Base-by-base conservation (phyloP, 1,140 invertebrate species). In the Zeugodacus cucurbitae region DNA sequence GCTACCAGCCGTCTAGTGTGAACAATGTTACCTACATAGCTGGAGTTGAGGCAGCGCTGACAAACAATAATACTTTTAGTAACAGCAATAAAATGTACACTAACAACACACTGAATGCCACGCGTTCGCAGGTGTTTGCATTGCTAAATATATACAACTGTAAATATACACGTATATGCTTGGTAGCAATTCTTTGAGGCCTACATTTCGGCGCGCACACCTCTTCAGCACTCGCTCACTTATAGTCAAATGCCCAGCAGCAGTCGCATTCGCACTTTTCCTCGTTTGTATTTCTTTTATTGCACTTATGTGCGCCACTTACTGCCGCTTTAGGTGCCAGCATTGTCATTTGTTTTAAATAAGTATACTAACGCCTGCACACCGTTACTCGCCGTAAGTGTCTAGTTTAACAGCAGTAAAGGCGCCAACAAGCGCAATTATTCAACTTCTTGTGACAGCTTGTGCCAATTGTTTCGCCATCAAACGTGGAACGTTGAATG, bases 391-490 rank as follows among this genome's bases (percentile, higher is more conserved):
- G 3, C 59, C 44, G 17, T 54, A 17, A 54, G 48, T 54, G 48
- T 54, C 32, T 62, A 10, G 5, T 62, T 22, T 62, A 62, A 7
- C 5, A 48, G 41, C 44, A 82, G 41, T 82, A 82, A 48, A 44
- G n/a, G 74, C 11, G 22, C 20, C 41, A 82, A 82, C 48, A 44
- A 37, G 5, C 34, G 57, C 86, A 87, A 87, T 87, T 87, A 87
- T 59, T 87, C 86, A 87, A 59, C 17, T 59, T 54, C 86, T 87
- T 87, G 86, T 59, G 54, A 87, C 54, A 59, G 54, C 26, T 87
- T 87, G 59, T 87, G 86, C 32, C 54, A 87, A 87, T 87, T 87
- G 86, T 54, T 87, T 87, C 29, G 86, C 29, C 54, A 37, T 87
- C 32, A 57, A 57, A 82, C 34, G 17, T 41, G 17, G 4, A 37